Percentiles rank a stretch among this genome's conserved stretches.
Evolutionary conservation across 2,797 vertebrate genomes (phyloP).

Genomic region (Rhodeus uyekii): DNA sequence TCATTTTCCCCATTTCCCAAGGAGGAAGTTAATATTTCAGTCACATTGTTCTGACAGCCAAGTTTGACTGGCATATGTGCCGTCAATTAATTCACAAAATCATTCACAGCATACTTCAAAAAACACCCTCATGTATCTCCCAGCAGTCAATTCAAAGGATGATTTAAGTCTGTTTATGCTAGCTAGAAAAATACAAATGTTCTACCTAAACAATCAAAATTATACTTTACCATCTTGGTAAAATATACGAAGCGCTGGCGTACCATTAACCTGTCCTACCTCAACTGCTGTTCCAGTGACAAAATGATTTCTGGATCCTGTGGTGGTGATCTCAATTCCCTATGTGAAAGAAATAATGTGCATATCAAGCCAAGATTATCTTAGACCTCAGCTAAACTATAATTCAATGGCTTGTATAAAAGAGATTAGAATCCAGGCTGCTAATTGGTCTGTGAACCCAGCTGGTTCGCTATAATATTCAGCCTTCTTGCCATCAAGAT

Average conservation of each 20-base stretch:
- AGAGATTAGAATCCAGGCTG: background rate
- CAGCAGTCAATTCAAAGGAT: background rate
- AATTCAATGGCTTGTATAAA: background rate
- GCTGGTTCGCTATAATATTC: constrained; percentile 9
- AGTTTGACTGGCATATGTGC: background rate
- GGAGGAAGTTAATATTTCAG: background rate
- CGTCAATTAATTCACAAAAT: background rate
- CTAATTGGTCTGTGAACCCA: constrained; percentile 10
- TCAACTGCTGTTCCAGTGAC: constrained; percentile 77
- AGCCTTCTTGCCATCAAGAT: background rate
- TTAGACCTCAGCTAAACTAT: constrained; percentile 4
- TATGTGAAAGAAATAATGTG: constrained; percentile 59
- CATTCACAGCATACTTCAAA: background rate
- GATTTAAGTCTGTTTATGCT: background rate
- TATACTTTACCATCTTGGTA: background rate
- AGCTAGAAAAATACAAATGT: background rate
- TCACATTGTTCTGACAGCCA: background rate
- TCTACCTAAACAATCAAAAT: background rate
- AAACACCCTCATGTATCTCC: background rate
- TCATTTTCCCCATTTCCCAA: background rate
- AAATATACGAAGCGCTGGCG: background rate
- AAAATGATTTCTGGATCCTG: constrained; percentile 84
- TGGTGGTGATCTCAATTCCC: constrained; percentile 89
- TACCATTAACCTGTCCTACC: constrained; percentile 67
- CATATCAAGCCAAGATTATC: constrained; percentile 40